phyloP scores from a whole-genome alignment of 1,140 invertebrate species.

The Drosophila nannoptera region DNA sequence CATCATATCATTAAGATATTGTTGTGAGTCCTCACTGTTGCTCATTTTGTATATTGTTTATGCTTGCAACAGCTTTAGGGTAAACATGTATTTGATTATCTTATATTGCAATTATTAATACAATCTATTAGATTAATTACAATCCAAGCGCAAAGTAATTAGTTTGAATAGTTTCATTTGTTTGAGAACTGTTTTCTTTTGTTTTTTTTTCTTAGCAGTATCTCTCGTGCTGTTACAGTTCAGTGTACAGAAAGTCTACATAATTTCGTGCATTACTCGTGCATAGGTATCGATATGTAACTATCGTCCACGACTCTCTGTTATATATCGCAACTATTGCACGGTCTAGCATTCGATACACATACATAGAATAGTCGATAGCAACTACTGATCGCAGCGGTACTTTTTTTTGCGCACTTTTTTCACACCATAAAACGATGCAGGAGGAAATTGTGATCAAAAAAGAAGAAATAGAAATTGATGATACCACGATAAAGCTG shows the following conservation, averaged over 20 bases:
- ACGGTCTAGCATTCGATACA: conserved; percentile 19
- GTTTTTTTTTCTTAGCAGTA: conserved; percentile 1
- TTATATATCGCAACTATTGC: conserved; percentile 3
- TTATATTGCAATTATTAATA: not conserved
- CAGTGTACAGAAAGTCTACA: not conserved
- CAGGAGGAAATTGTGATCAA: conserved; percentile 31
- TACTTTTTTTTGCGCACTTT: conserved; percentile 54
- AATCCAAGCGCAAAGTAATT: not conserved
- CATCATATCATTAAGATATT: conserved; percentile 62
- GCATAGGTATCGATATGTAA: conserved; percentile 13
- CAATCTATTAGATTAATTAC: too few relatives aligned
- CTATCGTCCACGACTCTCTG: not conserved
- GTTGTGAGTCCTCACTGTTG: conserved; percentile 72
- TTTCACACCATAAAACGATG: conserved; percentile 29
- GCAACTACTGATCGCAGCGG: conserved; percentile 55
- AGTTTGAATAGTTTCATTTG: not conserved
- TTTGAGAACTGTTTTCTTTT: conserved; percentile 1
- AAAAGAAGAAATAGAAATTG: conserved; percentile 49
- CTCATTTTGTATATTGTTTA: conserved; percentile 53
- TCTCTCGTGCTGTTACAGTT: conserved; percentile 8
- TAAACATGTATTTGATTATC: conserved; percentile 6
- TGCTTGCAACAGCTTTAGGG: not conserved
- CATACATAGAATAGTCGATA: conserved; percentile 28
- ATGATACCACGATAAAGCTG: conserved; percentile 52
- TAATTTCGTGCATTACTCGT: not conserved